phyloP scores from a whole-genome alignment of 1,140 invertebrate species.

The Bombus affinis region DNA sequence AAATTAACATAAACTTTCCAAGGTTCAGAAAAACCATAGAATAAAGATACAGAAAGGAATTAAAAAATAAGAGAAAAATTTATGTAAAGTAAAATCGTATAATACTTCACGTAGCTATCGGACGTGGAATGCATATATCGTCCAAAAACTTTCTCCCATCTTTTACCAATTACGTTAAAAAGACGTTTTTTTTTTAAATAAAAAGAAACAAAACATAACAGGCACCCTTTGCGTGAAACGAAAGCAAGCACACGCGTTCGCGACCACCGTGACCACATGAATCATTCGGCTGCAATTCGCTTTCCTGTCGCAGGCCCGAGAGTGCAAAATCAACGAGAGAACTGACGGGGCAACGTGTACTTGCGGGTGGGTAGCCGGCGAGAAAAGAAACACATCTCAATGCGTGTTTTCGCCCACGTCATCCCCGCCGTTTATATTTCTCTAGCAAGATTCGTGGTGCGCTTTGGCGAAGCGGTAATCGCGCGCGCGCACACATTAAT shows the following conservation, averaged over 20 bases:
- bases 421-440: conserved; percentile 8
- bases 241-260: neutral
- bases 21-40: no score
- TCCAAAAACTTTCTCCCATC: no score
- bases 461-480: neutral
- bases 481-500: conserved; percentile 43
- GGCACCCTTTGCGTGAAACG: neutral
- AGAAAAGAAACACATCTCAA: conserved; percentile 57
- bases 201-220: neutral
- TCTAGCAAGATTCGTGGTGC: neutral
- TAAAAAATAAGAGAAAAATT: no score
- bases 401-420: conserved; percentile 59
- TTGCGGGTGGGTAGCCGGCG: conserved; percentile 39
- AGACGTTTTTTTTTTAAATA: no score
- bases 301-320: conserved; percentile 1
- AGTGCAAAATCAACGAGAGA: conserved; percentile 3
- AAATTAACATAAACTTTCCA: no score
- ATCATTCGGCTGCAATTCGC: conserved; percentile 39
- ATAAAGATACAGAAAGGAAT: no score
- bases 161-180: no score
- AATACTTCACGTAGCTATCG: no score
- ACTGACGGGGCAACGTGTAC: neutral
- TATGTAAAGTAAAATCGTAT: no score
- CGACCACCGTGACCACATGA: conserved; percentile 15
- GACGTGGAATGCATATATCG: no score